Percentiles rank a stretch among this genome's conserved stretches.
phyloP scores from a whole-genome alignment of 2,888 invertebrate genomes.

The Morinoia aosen region DNA sequence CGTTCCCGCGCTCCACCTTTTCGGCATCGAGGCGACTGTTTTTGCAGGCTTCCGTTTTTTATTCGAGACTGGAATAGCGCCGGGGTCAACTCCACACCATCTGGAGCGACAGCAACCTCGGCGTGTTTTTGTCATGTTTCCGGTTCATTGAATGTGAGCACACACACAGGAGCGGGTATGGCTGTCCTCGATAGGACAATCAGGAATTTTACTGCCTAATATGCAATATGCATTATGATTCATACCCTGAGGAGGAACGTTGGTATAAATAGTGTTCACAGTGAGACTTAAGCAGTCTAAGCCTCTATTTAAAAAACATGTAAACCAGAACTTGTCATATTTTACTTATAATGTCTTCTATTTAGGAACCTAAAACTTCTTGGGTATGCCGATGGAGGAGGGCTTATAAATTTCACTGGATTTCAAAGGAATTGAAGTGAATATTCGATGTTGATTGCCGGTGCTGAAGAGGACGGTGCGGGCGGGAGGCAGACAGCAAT shows the following conservation, averaged over 20 bases:
- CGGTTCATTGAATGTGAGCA: background rate
- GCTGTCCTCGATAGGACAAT: background rate
- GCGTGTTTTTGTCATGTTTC: background rate
- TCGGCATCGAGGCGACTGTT: background rate
- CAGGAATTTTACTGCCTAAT: background rate
- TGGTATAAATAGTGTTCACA: background rate
- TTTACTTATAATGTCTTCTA: background rate
- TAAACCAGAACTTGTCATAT: background rate
- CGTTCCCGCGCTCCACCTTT: background rate
- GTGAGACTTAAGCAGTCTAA: background rate
- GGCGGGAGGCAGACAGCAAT: background rate
- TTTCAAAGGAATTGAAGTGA: background rate
- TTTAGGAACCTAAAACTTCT: background rate
- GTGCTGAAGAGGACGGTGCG: background rate
- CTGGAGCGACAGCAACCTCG: background rate
- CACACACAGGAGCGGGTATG: background rate
- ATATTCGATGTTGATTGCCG: slow-evolving; percentile 10
- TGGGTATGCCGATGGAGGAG: background rate
- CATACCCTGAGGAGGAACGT: background rate
- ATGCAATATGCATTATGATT: background rate
- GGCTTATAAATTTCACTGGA: background rate
- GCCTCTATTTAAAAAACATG: background rate
- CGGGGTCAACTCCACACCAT: slow-evolving; percentile 17
- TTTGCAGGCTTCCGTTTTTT: slow-evolving; percentile 13
- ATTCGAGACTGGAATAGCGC: slow-evolving; percentile 4